Percentiles rank a stretch among this genome's conserved stretches.
Conservation (phyloP, 2,113 vertebrate species). For the Mirounga angustirostris region DNA sequence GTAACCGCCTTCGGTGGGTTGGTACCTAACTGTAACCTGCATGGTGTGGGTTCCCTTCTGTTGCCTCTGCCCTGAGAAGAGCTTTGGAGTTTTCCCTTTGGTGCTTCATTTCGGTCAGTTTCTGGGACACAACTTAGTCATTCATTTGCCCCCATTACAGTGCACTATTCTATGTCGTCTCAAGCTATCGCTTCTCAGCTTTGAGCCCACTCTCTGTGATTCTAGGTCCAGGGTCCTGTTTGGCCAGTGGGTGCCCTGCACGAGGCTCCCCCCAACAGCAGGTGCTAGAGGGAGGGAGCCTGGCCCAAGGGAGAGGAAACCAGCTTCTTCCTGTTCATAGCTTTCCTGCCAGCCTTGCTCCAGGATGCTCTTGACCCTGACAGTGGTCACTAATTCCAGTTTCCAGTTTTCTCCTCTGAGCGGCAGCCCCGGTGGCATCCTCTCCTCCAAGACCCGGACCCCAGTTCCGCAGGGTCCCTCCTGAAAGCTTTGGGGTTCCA, state of each 20-base stretch:
- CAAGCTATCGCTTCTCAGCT: neutral
- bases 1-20: neutral
- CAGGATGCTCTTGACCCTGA: neutral
- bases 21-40: neutral
- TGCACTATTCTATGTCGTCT: neutral
- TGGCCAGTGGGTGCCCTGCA: neutral
- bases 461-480: neutral
- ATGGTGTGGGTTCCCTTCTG: neutral
- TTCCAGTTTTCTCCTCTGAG: neutral
- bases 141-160: neutral
- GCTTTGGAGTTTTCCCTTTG: neutral
- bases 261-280: neutral
- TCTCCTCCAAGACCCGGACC: neutral
- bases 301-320: neutral
- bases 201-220: neutral
- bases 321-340: accelerated
- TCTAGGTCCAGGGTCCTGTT: too few species aligned
- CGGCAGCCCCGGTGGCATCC: too few species aligned
- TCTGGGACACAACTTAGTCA: neutral
- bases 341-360: neutral
- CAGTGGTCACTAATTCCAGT: neutral
- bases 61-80: neutral
- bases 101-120: neutral
- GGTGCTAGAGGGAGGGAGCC: too few species aligned
- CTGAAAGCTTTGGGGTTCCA: neutral